Conservation (phyloP, 2,888 invertebrate genomes). For the Lasioglossum oenotherae region DNA sequence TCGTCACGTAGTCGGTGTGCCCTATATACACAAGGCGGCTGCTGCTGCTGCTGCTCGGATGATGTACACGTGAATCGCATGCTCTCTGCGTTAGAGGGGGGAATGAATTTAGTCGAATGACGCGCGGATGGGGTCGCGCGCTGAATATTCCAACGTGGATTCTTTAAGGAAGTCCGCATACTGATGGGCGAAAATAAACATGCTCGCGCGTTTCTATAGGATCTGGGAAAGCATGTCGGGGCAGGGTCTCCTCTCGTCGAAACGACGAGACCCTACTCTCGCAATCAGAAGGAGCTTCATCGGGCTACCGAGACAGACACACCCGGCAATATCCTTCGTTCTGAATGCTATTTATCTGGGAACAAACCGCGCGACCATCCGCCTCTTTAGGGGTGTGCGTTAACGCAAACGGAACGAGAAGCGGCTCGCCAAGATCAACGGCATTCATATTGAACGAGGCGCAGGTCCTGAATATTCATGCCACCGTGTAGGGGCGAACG, state of each 20-base stretch:
- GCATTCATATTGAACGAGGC: conserved; percentile 83
- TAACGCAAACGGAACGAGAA: conserved; percentile 76
- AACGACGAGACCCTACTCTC: conserved; percentile 12
- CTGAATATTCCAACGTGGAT: conserved; percentile 36
- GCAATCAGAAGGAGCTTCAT: conserved; percentile 43
- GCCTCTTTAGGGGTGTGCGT: conserved; percentile 65
- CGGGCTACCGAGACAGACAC: conserved; percentile 33
- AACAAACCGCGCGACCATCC: conserved; percentile 57
- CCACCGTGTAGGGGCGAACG: conserved; percentile 73
- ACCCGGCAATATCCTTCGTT: conserved; percentile 56
- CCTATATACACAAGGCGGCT: conserved; percentile 13
- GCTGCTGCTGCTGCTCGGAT: background rate
- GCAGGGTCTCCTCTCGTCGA: background rate
- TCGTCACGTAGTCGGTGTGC: conserved; percentile 53
- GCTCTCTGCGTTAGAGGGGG: conserved; percentile 35
- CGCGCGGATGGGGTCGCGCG: conserved; percentile 19
- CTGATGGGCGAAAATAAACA: background rate
- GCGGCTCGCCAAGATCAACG: conserved; percentile 80
- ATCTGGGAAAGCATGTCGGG: background rate
- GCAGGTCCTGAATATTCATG: conserved; percentile 81
- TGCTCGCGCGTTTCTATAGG: conserved; percentile 3
- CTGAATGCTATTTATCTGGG: conserved; percentile 69
- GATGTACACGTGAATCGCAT: conserved; percentile 55
- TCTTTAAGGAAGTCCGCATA: conserved; percentile 36
- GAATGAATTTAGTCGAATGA: conserved; percentile 44